Base-by-base conservation (phyloP, 2,113 vertebrate species). In the Marcusenius ussheri region DNA sequence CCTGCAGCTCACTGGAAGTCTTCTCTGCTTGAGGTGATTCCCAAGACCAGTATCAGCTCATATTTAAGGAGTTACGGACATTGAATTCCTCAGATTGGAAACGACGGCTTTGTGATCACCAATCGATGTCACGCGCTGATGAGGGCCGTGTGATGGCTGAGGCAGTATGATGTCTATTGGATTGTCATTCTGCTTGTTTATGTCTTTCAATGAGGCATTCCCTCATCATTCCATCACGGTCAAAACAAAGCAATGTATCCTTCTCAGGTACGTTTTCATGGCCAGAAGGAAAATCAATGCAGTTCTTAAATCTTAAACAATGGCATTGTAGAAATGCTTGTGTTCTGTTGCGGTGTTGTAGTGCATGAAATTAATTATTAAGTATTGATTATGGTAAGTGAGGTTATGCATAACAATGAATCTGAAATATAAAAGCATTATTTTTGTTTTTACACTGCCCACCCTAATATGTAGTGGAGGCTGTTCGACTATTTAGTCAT, bases 241-340 rank as follows among this genome's bases (percentile, higher is more conserved):
- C 51, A 62, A 90, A 89, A 90, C 89, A 90, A 70, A 83, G 42
- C 83, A 66, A 49, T 85, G 62, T 46, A 53, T 70, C 53, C n/a
- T 58, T 42, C 35, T 19, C 6, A 5, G 42, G 49, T 89, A 19
- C 51, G n/a, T 86, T 90, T 86, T 86, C 53, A 85, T 15, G 84
- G 42, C 24, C 58, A 49, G 3, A 74, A 89, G 46, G 35, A 45
- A 83, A 89, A 89, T 85, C 83, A 62, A 90, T 85, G 11, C 13
- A 46, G 74, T 42, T 80, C 74, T 80, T 80, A 80, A 80, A 80
- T 90, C 80, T 85, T 58, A 85, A 90, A 89, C 45, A 21, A 85
- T 31, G 21, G 45, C 19, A n/a, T 50, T 42, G 7, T 85, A 47
- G 83, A 84, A 49, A 49, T 24, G 83, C 83, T 27, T 47, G 42